Percentiles rank a stretch among this genome's conserved stretches.
Evolutionary conservation across 1,140 invertebrate species (phyloP).

Genomic region (Pseudachorutes palmiensis): DNA sequence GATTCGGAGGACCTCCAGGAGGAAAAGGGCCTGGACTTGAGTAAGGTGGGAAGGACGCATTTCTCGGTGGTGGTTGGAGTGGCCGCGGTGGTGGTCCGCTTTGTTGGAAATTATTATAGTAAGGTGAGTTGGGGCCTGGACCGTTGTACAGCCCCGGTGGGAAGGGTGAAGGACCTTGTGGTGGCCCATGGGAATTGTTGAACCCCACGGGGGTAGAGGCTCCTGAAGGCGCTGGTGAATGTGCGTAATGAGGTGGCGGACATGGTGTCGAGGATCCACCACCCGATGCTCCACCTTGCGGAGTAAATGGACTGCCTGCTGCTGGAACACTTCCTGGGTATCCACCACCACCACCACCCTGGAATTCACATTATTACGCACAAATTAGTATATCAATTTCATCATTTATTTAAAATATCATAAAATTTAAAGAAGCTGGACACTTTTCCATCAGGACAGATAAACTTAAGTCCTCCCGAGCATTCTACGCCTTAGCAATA

Average conservation of each 20-base stretch:
- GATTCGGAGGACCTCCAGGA: slow-evolving; percentile 24
- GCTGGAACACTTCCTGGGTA: slow-evolving; percentile 36
- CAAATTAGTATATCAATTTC: too few relatives aligned
- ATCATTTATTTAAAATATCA: too few relatives aligned
- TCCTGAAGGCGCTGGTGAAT: slow-evolving; percentile 64
- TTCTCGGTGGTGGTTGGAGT: slow-evolving; percentile 27
- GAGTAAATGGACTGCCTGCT: slow-evolving; percentile 37
- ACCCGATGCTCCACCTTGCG: slow-evolving; percentile 54
- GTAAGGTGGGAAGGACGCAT: slow-evolving; percentile 34
- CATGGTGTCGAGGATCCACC: slow-evolving; percentile 49
- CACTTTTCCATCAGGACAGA: too few relatives aligned
- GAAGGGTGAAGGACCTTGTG: slow-evolving; percentile 31
- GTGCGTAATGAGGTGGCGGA: slow-evolving; percentile 57
- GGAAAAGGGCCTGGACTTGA: slow-evolving; percentile 29
- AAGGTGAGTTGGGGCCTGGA: slow-evolving; percentile 45
- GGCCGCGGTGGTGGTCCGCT: slow-evolving; percentile 49
- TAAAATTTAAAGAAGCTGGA: too few relatives aligned
- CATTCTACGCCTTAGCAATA: too few relatives aligned
- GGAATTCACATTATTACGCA: background rate
- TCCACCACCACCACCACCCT: slow-evolving; percentile 28
- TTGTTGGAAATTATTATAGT: slow-evolving; percentile 42
- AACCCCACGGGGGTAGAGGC: slow-evolving; percentile 54
- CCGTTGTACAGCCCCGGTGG: slow-evolving; percentile 36
- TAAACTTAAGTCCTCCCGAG: too few relatives aligned
- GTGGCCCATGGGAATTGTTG: slow-evolving; percentile 37